A percentile compares a stretch with the other conserved stretches of the same genome.
These are phyloP conservation scores for Tachycineta bicolor DNA, from an alignment of 2,113 vertebrate species.

Conservation along the genomic window DNA sequence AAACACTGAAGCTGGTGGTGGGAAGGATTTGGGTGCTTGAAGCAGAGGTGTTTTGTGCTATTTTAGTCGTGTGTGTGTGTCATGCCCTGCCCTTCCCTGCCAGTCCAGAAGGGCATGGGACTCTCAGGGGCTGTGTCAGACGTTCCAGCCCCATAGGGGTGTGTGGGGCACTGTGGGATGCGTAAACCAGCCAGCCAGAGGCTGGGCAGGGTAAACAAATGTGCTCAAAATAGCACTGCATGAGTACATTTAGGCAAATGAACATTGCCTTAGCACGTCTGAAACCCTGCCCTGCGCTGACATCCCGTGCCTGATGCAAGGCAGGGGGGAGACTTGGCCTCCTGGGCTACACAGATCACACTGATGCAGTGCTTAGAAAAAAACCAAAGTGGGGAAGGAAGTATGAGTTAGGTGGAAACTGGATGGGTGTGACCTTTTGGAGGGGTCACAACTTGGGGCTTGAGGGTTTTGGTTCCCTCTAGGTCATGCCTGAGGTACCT, in stretches of 20 bases:
- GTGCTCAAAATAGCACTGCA: not conserved
- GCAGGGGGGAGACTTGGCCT: not conserved
- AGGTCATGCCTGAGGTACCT: accelerated
- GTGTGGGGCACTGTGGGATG: not conserved
- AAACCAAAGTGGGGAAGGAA: not conserved
- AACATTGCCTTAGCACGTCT: not conserved
- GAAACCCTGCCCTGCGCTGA: not conserved
- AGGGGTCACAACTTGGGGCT: not conserved
- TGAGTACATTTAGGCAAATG: not conserved
- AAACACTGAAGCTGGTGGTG: not conserved
- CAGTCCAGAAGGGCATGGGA: not conserved
- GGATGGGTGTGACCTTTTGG: not conserved
- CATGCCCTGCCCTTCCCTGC: not conserved
- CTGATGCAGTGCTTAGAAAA: not conserved
- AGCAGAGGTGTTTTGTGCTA: slow-evolving; percentile 12
- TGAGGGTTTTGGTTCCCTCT: not conserved
- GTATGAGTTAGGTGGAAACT: not conserved
- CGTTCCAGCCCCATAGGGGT: not conserved
- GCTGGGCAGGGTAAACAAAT: not conserved
- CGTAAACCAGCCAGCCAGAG: not conserved
- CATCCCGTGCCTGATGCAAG: not conserved
- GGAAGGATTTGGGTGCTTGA: not conserved
- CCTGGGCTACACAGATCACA: not conserved
- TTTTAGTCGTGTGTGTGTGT: not conserved
- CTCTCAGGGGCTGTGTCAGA: not conserved